These are phyloP conservation scores for Eristalis intricaria DNA, from an alignment of 2,888 invertebrate genomes.

Conservation along the genomic window DNA sequence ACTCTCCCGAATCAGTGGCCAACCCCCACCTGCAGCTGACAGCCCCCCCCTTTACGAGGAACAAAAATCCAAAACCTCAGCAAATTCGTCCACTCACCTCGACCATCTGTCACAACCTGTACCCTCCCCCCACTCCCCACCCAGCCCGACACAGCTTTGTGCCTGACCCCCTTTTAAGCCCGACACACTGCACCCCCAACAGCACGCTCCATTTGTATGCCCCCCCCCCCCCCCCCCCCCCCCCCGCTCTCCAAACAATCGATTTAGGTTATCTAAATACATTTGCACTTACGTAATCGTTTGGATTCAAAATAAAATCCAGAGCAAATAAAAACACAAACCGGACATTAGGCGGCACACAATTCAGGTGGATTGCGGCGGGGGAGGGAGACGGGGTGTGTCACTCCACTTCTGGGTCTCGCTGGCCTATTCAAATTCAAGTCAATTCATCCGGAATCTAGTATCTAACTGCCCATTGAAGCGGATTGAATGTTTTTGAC, in stretches of 20 bases:
- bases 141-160: not conserved
- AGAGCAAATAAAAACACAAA: conserved; percentile 23
- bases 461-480: conserved; percentile 41
- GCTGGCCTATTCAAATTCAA: conserved; percentile 28
- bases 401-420: not conserved
- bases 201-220: not conserved
- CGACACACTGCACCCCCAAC: not conserved
- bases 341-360: conserved; percentile 57
- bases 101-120: not conserved
- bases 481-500: conserved; percentile 53
- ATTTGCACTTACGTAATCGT: conserved; percentile 62
- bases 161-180: not conserved
- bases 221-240: not conserved
- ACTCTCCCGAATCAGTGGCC: too few species aligned
- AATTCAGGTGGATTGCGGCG: conserved; percentile 16
- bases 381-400: conserved; percentile 33
- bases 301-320: not conserved
- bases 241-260: conserved; percentile 24
- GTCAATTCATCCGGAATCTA: conserved; percentile 30
- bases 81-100: not conserved
- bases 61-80: not conserved
- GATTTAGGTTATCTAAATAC: conserved; percentile 62
- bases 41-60: not conserved
- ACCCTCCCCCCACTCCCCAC: too few species aligned
- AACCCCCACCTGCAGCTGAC: not conserved